A percentile compares a stretch with the other conserved stretches of the same genome.
Evolutionary conservation across 2,888 invertebrate genomes (phyloP).

Genomic region (Drosophila crucigera): DNA sequence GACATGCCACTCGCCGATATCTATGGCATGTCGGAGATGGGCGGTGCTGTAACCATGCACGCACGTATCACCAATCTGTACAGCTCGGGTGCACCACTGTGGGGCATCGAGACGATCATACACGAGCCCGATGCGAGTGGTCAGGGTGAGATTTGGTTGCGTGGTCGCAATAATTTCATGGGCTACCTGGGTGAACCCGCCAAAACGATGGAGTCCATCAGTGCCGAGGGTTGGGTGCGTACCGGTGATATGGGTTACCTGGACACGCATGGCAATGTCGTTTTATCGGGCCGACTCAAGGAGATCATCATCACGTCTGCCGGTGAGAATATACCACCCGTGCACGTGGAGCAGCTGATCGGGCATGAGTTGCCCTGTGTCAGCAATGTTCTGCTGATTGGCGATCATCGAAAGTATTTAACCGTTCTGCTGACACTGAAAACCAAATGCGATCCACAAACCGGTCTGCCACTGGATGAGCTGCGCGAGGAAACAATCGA

Average conservation of each 20-base stretch:
- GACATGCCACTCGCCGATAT: slow-evolving; percentile 93
- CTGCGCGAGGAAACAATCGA: slow-evolving; percentile 88
- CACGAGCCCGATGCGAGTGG: slow-evolving; percentile 89
- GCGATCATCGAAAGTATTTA: slow-evolving; percentile 94
- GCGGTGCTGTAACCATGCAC: slow-evolving; percentile 89
- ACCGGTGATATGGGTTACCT: slow-evolving; percentile 94
- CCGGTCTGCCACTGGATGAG: slow-evolving; percentile 89
- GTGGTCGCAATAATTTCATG: slow-evolving; percentile 94
- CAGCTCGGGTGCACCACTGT: slow-evolving; percentile 89
- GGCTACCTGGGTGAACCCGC: slow-evolving; percentile 91
- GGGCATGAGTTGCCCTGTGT: slow-evolving; percentile 90
- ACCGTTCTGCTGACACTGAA: slow-evolving; percentile 93
- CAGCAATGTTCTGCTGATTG: slow-evolving; percentile 94
- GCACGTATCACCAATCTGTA: slow-evolving; percentile 86
- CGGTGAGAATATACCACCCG: slow-evolving; percentile 96
- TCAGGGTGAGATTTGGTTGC: slow-evolving; percentile 92
- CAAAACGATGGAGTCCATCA: slow-evolving; percentile 91
- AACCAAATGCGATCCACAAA: slow-evolving; percentile 90
- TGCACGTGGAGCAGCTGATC: slow-evolving; percentile 92
- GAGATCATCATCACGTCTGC: slow-evolving; percentile 97
- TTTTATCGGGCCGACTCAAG: slow-evolving; percentile 91
- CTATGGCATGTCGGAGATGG: slow-evolving; percentile 96
- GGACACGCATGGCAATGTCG: slow-evolving; percentile 90
- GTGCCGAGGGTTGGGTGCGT: slow-evolving; percentile 93
- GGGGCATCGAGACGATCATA: slow-evolving; percentile 89